phyloP scores from a whole-genome alignment of 2,113 vertebrate species.

The Phylloscopus whistleri region DNA sequence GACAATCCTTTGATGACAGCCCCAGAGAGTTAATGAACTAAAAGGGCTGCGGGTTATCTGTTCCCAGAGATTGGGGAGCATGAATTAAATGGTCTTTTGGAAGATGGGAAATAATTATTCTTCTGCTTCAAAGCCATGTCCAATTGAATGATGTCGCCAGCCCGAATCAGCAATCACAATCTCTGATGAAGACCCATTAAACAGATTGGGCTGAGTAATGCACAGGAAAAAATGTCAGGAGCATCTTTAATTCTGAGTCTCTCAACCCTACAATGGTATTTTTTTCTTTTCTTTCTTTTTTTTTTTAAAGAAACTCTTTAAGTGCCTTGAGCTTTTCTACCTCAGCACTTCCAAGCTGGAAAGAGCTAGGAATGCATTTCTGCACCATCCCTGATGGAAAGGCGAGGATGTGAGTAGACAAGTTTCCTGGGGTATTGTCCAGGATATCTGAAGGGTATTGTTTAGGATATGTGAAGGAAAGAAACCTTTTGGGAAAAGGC shows the following conservation, averaged over 20 bases:
- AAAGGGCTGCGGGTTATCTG: conserved; percentile 59
- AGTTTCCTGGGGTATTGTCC: neutral
- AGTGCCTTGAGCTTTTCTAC: neutral
- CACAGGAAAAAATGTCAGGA: conserved; percentile 55
- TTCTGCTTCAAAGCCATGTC: conserved; percentile 70
- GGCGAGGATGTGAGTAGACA: neutral
- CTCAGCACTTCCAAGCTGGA: conserved; percentile 7
- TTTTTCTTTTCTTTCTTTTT: neutral
- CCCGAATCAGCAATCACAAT: conserved; percentile 65
- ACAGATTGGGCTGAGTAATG: conserved; percentile 68
- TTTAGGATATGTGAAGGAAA: neutral
- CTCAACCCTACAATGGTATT: neutral
- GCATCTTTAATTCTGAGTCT: conserved; percentile 51
- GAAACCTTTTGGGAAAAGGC: neutral
- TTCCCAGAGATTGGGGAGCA: conserved; percentile 58
- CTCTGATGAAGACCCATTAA: conserved; percentile 70
- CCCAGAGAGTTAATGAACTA: conserved; percentile 59
- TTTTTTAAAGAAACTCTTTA: neutral
- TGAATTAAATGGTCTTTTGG: conserved; percentile 67
- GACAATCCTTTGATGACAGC: conserved; percentile 55
- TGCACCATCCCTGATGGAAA: neutral
- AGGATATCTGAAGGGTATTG: neutral
- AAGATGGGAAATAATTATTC: conserved; percentile 72
- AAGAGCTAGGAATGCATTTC: neutral
- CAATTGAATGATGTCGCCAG: conserved; percentile 69